Conservation (phyloP, 2,797 vertebrate species). For the Paramormyrops hopkinsi region DNA sequence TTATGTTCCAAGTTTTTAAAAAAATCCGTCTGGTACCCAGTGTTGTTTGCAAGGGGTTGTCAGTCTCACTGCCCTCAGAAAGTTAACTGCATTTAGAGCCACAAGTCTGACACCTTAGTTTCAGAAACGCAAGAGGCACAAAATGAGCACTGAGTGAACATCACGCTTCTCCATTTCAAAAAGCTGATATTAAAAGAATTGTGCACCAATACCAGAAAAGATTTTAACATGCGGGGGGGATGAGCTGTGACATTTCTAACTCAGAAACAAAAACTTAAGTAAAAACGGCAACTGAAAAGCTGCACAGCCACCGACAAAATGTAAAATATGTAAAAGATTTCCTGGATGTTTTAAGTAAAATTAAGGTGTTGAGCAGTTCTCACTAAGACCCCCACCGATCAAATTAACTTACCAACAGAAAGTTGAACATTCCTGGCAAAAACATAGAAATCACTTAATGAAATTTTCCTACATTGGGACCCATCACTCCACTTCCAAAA, state of each 20-base stretch:
- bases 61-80: neutral
- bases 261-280: neutral
- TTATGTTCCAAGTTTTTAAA: neutral
- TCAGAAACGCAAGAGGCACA: neutral
- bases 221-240: neutral
- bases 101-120: neutral
- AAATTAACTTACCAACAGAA: neutral
- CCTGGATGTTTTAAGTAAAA: neutral
- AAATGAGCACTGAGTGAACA: neutral
- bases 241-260: neutral
- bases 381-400: neutral
- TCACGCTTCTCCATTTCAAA: neutral
- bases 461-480: neutral
- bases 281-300: neutral
- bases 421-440: neutral
- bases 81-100: neutral
- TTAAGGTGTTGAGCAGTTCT: neutral
- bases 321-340: neutral
- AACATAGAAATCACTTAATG: neutral
- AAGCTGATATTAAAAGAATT: neutral
- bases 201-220: neutral
- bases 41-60: neutral
- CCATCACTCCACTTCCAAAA: neutral
- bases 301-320: neutral
- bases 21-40: neutral